These are phyloP conservation scores for Hemibates koningsi DNA, from an alignment of 2,113 vertebrate genomes.

Conservation along the genomic window DNA sequence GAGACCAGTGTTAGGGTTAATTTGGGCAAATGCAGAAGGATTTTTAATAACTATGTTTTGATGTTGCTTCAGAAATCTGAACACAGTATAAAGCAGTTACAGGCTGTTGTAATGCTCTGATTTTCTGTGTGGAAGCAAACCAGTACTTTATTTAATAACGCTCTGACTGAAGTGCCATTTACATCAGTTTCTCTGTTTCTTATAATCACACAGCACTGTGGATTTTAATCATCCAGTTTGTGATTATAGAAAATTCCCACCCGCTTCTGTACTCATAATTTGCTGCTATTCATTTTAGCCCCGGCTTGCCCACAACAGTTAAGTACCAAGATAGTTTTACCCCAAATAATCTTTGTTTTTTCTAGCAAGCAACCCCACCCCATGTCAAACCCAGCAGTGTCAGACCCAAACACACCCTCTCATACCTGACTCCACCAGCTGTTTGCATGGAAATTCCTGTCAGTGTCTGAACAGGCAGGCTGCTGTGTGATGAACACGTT, in stretches of 20 bases:
- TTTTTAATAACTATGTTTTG: neutral
- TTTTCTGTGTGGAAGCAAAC: neutral
- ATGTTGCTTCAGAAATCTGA: neutral
- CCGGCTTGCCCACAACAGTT: neutral
- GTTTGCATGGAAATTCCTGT: neutral
- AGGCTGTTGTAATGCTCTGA: neutral
- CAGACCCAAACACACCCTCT: neutral
- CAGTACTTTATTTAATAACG: neutral
- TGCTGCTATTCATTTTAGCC: neutral
- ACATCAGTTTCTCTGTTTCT: neutral
- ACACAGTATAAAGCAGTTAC: neutral
- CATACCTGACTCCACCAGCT: slow-evolving; percentile 16
- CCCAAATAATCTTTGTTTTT: neutral
- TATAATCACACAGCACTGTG: neutral
- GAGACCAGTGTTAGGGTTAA: neutral
- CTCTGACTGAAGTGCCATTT: neutral
- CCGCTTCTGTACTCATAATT: neutral
- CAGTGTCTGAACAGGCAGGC: neutral
- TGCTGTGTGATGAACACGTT: neutral
- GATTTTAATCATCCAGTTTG: neutral
- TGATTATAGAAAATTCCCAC: neutral
- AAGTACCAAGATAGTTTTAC: neutral
- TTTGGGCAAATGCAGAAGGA: neutral
- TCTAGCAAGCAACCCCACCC: neutral
- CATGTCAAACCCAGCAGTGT: neutral